phyloP scores from a whole-genome alignment of 2,797 vertebrate species.

The Menidia menidia region DNA sequence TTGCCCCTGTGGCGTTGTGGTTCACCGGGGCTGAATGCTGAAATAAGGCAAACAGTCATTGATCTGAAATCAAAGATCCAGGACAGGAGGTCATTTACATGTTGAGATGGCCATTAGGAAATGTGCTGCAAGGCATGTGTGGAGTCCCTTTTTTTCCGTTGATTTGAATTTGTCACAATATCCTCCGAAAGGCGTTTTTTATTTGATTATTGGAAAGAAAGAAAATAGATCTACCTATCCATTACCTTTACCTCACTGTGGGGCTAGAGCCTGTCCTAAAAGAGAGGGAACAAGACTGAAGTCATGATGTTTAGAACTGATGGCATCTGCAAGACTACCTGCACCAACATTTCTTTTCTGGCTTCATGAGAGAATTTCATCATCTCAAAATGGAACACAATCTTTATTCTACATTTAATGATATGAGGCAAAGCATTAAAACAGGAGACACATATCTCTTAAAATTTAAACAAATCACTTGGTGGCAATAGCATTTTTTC shows the following conservation, averaged over 20 bases:
- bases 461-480: constrained; percentile 66
- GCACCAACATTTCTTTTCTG: no score
- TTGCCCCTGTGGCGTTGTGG: constrained; percentile 87
- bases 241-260: no score
- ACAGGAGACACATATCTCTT: constrained; percentile 61
- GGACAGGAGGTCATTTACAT: constrained; percentile 91
- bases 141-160: constrained; percentile 85
- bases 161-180: constrained; percentile 75
- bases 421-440: constrained; percentile 65
- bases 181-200: constrained; percentile 75
- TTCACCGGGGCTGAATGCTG: constrained; percentile 93
- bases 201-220: neutral
- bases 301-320: neutral
- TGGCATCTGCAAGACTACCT: neutral
- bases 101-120: constrained; percentile 87
- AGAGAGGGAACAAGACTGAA: neutral
- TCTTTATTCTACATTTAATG: constrained; percentile 48
- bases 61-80: constrained; percentile 94
- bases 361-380: no score
- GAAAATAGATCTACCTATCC: neutral
- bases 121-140: constrained; percentile 84
- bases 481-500: constrained; percentile 73
- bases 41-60: constrained; percentile 90
- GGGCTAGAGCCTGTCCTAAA: no score
- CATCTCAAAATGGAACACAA: constrained; percentile 1